A percentile compares a stretch with the other conserved stretches of the same genome.
These are phyloP conservation scores for Zapus hudsonius DNA, from an alignment of 2,113 vertebrate genomes.

Conservation along the genomic window DNA sequence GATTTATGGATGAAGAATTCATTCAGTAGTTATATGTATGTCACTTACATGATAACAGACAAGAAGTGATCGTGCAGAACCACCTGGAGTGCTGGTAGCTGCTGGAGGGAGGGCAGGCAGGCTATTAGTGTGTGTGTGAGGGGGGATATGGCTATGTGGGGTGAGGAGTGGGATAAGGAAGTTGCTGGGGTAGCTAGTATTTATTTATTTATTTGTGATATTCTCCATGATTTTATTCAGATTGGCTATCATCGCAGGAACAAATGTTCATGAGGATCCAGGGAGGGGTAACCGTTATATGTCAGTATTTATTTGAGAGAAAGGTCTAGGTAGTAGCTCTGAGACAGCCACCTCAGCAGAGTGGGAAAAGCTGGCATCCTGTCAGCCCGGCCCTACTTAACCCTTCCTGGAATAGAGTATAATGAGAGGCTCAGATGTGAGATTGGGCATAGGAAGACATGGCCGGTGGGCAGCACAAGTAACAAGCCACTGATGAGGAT, in stretches of 20 bases:
- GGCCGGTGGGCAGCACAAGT: background rate
- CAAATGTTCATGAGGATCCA: too few relatives aligned
- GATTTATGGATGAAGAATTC: background rate
- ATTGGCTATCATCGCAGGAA: too few relatives aligned
- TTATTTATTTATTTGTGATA: too few relatives aligned
- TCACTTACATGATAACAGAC: background rate
- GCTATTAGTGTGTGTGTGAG: too few relatives aligned
- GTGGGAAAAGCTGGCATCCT: background rate
- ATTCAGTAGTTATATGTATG: background rate
- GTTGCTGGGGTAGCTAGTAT: background rate
- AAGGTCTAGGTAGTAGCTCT: background rate
- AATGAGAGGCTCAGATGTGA: background rate
- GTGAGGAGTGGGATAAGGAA: background rate
- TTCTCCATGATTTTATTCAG: too few relatives aligned
- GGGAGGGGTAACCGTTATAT: too few relatives aligned
- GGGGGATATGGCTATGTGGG: rapidly evolving
- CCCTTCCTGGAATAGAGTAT: rapidly evolving
- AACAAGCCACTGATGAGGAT: background rate
- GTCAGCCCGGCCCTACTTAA: background rate
- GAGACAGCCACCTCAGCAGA: background rate
- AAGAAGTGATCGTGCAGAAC: background rate
- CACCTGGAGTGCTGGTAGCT: background rate
- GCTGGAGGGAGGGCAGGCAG: background rate
- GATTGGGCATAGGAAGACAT: rapidly evolving
- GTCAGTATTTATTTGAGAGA: too few relatives aligned